Evolutionary conservation across 1,140 invertebrate genomes (phyloP).

Genomic region (Adoxophyes honmai): DNA sequence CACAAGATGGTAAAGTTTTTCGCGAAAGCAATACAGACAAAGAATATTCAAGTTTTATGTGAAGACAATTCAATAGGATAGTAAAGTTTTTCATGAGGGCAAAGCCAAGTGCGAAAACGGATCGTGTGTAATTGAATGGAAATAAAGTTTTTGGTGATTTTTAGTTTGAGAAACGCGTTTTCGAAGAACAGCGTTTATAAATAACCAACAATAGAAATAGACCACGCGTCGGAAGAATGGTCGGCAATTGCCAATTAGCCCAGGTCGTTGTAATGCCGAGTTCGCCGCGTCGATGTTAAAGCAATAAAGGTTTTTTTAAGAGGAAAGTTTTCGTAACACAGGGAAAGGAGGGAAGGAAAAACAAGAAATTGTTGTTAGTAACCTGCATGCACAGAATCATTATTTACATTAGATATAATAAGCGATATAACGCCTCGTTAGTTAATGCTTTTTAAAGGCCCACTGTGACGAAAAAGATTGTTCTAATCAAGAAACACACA

Average conservation of each 20-base stretch:
- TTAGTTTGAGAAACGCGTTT: too few relatives aligned
- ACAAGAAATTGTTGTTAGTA: slow-evolving; percentile 49
- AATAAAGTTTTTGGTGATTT: too few relatives aligned
- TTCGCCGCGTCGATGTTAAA: slow-evolving; percentile 4
- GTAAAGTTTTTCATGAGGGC: too few relatives aligned
- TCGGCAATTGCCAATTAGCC: slow-evolving; percentile 57
- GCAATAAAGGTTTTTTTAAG: slow-evolving; percentile 40
- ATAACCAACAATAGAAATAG: slow-evolving; percentile 27
- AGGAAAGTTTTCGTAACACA: slow-evolving; percentile 40
- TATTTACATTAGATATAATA: slow-evolving; percentile 17
- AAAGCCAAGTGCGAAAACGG: too few relatives aligned
- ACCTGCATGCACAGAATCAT: slow-evolving; percentile 31
- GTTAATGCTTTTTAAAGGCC: neutral
- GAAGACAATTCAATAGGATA: too few relatives aligned
- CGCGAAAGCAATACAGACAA: too few relatives aligned
- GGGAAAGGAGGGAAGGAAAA: slow-evolving; percentile 40
- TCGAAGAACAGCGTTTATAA: slow-evolving; percentile 13
- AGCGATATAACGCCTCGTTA: slow-evolving; percentile 12
- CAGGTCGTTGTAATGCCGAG: slow-evolving; percentile 11
- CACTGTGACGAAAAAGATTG: too few relatives aligned
- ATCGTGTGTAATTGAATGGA: too few relatives aligned
- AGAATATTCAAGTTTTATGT: too few relatives aligned
- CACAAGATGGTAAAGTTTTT: too few relatives aligned
- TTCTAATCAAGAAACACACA: too few relatives aligned
- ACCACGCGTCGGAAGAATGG: slow-evolving; percentile 33